These are phyloP conservation scores for Leptura quadrifasciata DNA, from an alignment of 2,888 invertebrate genomes.

Conservation along the genomic window DNA sequence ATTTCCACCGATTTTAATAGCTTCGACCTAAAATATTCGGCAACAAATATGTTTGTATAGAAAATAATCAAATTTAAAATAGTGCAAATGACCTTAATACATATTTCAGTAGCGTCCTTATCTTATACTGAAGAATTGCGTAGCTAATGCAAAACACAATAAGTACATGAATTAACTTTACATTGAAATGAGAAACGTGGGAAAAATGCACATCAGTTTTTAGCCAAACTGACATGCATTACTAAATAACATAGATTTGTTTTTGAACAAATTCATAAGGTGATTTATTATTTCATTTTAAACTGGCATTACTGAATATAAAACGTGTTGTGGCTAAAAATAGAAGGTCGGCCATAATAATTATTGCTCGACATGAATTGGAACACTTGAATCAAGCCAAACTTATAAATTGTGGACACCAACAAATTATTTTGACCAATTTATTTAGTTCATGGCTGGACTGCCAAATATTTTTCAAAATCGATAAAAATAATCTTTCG, in stretches of 20 bases:
- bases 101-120: neutral
- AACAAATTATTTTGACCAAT: neutral
- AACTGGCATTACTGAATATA: neutral
- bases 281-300: neutral
- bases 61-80: slow-evolving; percentile 2
- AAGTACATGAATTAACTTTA: too few species aligned
- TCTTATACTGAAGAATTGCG: neutral
- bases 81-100: neutral
- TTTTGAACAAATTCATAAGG: neutral
- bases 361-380: slow-evolving; percentile 7
- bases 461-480: neutral
- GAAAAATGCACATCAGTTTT: neutral
- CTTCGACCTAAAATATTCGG: neutral
- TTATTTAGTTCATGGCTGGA: neutral
- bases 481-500: neutral
- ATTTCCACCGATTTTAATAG: neutral
- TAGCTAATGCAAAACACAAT: neutral
- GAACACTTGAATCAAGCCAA: neutral
- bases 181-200: too few species aligned
- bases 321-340: neutral
- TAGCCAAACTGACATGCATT: neutral
- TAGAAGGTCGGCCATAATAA: neutral
- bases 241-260: neutral
- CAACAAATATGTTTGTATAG: neutral
- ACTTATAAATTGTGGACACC: neutral